phyloP scores from a whole-genome alignment of 1,140 invertebrate genomes.

The Aricia agestis region DNA sequence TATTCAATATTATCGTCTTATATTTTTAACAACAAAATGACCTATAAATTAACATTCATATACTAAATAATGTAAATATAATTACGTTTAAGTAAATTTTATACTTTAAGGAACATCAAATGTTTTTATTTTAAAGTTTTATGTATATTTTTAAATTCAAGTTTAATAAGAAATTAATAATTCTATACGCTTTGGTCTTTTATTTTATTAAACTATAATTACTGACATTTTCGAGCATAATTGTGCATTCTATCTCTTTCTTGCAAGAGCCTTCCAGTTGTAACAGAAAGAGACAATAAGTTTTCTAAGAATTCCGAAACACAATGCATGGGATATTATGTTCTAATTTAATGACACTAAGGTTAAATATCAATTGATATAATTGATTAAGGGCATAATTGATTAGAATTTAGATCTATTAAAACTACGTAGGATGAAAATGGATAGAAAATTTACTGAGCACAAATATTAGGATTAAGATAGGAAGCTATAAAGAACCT shows the following conservation, averaged over 20 bases:
- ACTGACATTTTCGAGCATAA: no score
- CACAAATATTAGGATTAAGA: background rate
- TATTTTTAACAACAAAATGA: background rate
- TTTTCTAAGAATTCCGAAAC: background rate
- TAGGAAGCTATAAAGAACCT: no score
- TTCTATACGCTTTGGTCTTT: background rate
- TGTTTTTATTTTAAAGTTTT: background rate
- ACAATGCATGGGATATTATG: background rate
- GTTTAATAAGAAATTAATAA: background rate
- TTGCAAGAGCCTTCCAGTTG: background rate
- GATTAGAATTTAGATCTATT: background rate
- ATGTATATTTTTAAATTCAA: background rate
- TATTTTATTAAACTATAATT: background rate
- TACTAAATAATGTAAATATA: background rate
- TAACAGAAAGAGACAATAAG: background rate
- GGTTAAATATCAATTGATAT: background rate
- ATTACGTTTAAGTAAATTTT: background rate
- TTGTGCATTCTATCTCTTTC: no score
- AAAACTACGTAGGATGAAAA: slow-evolving; percentile 7
- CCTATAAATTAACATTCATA: background rate
- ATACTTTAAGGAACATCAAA: background rate
- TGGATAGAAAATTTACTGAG: background rate
- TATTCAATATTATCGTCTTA: background rate
- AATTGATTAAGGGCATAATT: background rate
- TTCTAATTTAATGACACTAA: background rate